Evolutionary conservation across 2,797 vertebrate genomes (phyloP).

Genomic region (Syngnathus acus): DNA sequence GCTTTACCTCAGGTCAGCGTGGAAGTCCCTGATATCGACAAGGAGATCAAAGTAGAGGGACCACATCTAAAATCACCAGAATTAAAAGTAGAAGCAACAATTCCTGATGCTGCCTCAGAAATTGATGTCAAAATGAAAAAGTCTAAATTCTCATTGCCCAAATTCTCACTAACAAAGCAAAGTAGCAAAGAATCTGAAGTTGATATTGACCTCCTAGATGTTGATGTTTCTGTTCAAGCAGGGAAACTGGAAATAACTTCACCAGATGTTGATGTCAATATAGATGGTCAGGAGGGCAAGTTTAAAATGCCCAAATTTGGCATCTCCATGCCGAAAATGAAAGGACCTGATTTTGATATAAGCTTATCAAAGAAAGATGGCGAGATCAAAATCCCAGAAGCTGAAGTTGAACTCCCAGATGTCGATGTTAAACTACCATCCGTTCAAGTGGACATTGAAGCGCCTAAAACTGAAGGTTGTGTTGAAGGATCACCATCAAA

Average conservation of each 20-base stretch:
- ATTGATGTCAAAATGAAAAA: no score
- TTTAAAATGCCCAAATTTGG: conserved; percentile 41
- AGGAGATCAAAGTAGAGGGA: neutral
- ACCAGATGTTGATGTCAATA: conserved; percentile 18
- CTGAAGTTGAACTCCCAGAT: conserved; percentile 24
- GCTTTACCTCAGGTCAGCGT: neutral
- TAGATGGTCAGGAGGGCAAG: conserved; percentile 17
- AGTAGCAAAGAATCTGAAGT: conserved; percentile 23
- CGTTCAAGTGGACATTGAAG: conserved; percentile 20
- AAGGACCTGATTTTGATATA: conserved; percentile 23
- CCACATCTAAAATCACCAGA: no score
- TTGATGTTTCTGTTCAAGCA: conserved; percentile 24
- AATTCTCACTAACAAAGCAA: conserved; percentile 46
- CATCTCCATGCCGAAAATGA: conserved; percentile 19
- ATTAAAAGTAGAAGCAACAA: conserved; percentile 12
- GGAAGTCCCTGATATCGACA: no score
- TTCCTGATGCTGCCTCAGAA: no score
- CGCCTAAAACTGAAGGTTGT: conserved; percentile 2
- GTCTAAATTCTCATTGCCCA: conserved; percentile 30
- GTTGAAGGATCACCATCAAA: conserved; percentile 27
- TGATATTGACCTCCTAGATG: conserved; percentile 21
- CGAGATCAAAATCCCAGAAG: conserved; percentile 23
- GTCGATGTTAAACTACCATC: conserved; percentile 14
- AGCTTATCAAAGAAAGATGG: conserved; percentile 40
- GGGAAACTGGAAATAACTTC: conserved; percentile 22